Conservation (phyloP, 2,888 invertebrate genomes). For the Globia sparganii region DNA sequence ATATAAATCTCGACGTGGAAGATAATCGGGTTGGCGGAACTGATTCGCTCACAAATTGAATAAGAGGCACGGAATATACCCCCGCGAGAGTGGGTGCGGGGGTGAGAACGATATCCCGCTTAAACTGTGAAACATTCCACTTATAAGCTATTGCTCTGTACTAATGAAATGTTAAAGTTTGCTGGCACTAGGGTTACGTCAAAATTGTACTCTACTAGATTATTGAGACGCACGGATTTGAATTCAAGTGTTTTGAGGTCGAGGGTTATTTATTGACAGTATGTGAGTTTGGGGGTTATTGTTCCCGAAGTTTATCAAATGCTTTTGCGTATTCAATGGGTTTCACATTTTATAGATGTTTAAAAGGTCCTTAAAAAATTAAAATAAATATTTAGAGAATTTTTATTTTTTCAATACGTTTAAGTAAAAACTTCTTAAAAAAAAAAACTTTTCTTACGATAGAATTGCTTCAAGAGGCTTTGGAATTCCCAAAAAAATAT, state of each 20-base stretch:
- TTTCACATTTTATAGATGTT: not conserved
- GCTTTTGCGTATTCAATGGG: not conserved
- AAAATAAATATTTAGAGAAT: not conserved
- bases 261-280: not conserved
- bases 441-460: not conserved
- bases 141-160: constrained; percentile 76
- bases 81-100: constrained; percentile 72
- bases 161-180: constrained; percentile 77
- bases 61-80: constrained; percentile 85
- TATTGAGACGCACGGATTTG: constrained; percentile 50
- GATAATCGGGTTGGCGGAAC: constrained; percentile 89
- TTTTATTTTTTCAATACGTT: not conserved
- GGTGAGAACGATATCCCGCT: constrained; percentile 74
- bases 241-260: constrained; percentile 9
- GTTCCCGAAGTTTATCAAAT: not conserved
- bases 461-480: not conserved
- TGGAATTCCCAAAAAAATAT: not conserved
- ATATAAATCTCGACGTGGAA: constrained; percentile 87
- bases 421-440: not conserved
- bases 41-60: constrained; percentile 90
- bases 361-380: not conserved
- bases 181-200: constrained; percentile 66
- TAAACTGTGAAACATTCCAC: constrained; percentile 80
- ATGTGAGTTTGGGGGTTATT: constrained; percentile 2
- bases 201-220: constrained; percentile 50